Evolutionary conservation across 2,113 vertebrate species (phyloP), one percentile per base, ranked within the genome.

Genomic region (Dasyurus viverrinus): DNA sequence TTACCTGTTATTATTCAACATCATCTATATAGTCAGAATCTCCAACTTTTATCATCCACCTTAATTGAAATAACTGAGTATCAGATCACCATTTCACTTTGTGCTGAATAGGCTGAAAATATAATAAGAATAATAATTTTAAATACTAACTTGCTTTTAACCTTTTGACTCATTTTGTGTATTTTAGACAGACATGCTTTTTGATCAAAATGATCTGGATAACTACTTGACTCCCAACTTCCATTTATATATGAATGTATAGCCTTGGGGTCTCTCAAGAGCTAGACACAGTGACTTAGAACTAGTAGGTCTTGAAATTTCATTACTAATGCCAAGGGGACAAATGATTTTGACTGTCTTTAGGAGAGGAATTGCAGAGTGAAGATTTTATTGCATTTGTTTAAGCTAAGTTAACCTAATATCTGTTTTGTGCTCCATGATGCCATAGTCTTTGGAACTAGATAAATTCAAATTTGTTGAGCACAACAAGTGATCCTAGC

Each of bases 101-200:
- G 93, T 94, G 92, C 96, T 95, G 93, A 90, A 53, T 93, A 97
- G 96, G 96, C 97, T 90, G 0, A 50, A 54, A 94, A 90, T 48
- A 96, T 91, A 57, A n/a, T n/a, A n/a, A n/a, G n/a, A n/a, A n/a
- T n/a, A n/a, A n/a, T n/a, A n/a, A n/a, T n/a, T n/a, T n/a, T 89
- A 50, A 96, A 95, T 93, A 91, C 89, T 93, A 97, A 89, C 92
- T 94, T 95, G 93, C 7, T 91, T 93, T 55, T 24, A 19, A 54
- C 92, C 54, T 96, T 94, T 98, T 97, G 97, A 96, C 95, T 97
- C 93, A 95, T 96, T 97, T 97, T 96, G 91, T 9, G 93, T 94
- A 89, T 91, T 95, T 97, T 92, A 90, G 94, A 8, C 3, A 84
- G n/a, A 76, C n/a, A 76, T 42, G 14, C n/a, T 94, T 96, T 97